Conservation (phyloP, 2,888 invertebrate species). For the Synergus itoensis region DNA sequence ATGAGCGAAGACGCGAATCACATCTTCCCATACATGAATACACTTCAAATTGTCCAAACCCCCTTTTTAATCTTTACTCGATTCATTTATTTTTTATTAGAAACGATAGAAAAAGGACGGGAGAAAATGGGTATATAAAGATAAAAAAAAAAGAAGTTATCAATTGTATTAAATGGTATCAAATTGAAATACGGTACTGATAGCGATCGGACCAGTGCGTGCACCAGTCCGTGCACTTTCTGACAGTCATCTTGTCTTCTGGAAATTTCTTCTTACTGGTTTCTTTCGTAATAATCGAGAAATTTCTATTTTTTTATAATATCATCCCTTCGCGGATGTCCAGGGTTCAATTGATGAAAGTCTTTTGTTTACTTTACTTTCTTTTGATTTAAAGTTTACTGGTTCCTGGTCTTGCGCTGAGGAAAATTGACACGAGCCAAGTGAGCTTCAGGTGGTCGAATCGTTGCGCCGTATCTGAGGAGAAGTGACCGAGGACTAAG, state of each 20-base stretch:
- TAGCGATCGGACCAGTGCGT: conserved; percentile 40
- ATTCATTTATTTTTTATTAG: not conserved
- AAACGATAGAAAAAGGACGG: not conserved
- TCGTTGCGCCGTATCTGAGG: conserved; percentile 43
- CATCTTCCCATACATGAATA: conserved; percentile 33
- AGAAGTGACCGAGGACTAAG: conserved; percentile 39
- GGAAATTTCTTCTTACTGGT: not conserved
- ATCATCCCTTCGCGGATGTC: conserved; percentile 39
- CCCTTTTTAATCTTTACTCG: not conserved
- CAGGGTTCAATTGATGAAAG: conserved; percentile 12
- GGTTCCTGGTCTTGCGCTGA: not conserved
- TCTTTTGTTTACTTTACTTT: not conserved
- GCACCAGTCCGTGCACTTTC: conserved; percentile 38
- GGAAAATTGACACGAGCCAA: conserved; percentile 24
- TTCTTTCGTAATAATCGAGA: conserved; percentile 40
- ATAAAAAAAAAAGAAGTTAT: not conserved
- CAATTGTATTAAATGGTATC: conserved; percentile 5
- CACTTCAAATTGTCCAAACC: not conserved
- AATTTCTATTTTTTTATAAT: not conserved
- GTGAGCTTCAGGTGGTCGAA: conserved; percentile 27
- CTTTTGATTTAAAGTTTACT: not conserved
- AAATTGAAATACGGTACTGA: conserved; percentile 23
- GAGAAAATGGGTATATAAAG: not conserved
- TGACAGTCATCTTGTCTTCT: conserved; percentile 41
- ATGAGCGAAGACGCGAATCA: conserved; percentile 34